Base-by-base conservation (phyloP, 2,888 invertebrate genomes). In the Flabesymbios commensalis region DNA sequence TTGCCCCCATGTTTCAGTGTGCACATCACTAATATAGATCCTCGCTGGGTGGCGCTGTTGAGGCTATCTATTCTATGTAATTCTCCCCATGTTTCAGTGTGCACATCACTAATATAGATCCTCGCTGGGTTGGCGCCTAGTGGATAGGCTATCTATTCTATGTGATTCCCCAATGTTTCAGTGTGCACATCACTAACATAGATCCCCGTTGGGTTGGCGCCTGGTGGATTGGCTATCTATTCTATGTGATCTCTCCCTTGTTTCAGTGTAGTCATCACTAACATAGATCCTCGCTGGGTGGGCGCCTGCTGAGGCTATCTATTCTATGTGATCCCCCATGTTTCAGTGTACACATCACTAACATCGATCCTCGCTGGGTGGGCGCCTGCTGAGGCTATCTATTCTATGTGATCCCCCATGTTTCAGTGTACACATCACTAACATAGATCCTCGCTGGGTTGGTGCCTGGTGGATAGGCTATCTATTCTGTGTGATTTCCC, bases 231-330 rank as follows among this genome's bases (percentile, higher is more conserved):
- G 57, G 58, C 17, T 62, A 58, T 43, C 51, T 64, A n/a, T n/a
- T n/a, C n/a, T n/a, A n/a, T n/a, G n/a, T n/a, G n/a, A n/a, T n/a
- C n/a, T n/a, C n/a, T n/a, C n/a, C n/a, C n/a, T n/a, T n/a, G n/a
- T n/a, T n/a, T n/a, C n/a, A n/a, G n/a, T n/a, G n/a, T n/a, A n/a
- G n/a, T n/a, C n/a, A n/a, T n/a, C n/a, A n/a, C n/a, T n/a, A n/a
- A n/a, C n/a, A n/a, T n/a, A n/a, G n/a, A n/a, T n/a, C n/a, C n/a
- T n/a, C n/a, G n/a, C n/a, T n/a, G n/a, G n/a, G n/a, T 64, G 3
- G 64, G 64, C 2, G 64, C 64, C 29, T 64, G 64, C 61, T 64
- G 64, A n/a, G n/a, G n/a, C n/a, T n/a, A n/a, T n/a, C n/a, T n/a
- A n/a, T n/a, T n/a, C n/a, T n/a, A n/a, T n/a, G n/a, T n/a, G n/a